These are phyloP conservation scores for Drosophila rhopaloa DNA, from an alignment of 1,140 invertebrate genomes.

Conservation along the genomic window DNA sequence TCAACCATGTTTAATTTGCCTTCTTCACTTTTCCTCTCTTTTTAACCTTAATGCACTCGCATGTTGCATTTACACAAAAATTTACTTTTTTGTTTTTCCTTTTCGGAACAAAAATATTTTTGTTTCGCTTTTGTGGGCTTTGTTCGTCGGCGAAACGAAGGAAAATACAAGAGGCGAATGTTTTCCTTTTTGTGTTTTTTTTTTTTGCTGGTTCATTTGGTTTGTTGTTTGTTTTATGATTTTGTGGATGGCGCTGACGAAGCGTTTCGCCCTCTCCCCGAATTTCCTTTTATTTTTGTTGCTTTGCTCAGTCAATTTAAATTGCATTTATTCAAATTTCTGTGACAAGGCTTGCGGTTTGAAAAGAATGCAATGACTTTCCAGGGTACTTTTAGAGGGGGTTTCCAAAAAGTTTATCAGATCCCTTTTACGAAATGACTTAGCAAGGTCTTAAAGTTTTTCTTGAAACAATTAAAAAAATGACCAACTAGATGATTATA, in stretches of 20 bases:
- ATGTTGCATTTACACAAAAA: conserved; percentile 59
- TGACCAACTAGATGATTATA: background rate
- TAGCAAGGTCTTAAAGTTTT: background rate
- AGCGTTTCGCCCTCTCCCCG: conserved; percentile 13
- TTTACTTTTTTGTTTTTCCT: conserved; percentile 36
- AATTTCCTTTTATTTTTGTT: conserved; percentile 25
- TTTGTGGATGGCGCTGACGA: conserved; percentile 34
- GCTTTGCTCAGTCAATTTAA: conserved; percentile 46
- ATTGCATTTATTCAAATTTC: conserved; percentile 71
- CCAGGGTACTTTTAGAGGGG: conserved; percentile 7
- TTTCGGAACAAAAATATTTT: conserved; percentile 38
- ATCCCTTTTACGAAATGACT: conserved; percentile 1
- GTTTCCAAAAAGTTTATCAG: conserved; percentile 15
- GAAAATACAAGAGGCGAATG: conserved; percentile 33
- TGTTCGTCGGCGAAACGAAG: conserved; percentile 34
- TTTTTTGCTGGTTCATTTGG: conserved; percentile 20
- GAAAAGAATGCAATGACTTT: conserved; percentile 21
- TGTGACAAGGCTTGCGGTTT: conserved; percentile 48
- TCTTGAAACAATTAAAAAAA: background rate
- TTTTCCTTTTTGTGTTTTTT: conserved; percentile 24
- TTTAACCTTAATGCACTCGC: conserved; percentile 24
- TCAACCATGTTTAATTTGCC: conserved; percentile 60
- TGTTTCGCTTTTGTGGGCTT: conserved; percentile 40
- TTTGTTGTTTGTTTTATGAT: conserved; percentile 32
- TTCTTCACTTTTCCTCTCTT: conserved; percentile 31